Percentiles rank a stretch among this genome's conserved stretches.
These are phyloP conservation scores for Keiferia lycopersicella DNA, from an alignment of 2,888 invertebrate genomes.

Conservation along the genomic window DNA sequence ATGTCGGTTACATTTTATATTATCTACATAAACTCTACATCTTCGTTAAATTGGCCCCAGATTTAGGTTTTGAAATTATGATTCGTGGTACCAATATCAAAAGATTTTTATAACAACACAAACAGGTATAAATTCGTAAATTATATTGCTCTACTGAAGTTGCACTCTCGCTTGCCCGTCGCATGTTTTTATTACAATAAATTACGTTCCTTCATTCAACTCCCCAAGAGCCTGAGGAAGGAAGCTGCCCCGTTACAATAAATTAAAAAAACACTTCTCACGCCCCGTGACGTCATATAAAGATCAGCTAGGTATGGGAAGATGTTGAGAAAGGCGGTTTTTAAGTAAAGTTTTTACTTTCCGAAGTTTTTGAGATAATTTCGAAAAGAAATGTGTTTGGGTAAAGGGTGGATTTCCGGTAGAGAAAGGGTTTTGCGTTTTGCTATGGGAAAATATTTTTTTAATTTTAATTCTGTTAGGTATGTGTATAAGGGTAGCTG, in stretches of 20 bases:
- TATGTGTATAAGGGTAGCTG: no score
- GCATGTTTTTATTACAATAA: constrained; percentile 33
- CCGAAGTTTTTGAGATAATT: neutral
- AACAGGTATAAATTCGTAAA: no score
- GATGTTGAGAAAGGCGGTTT: constrained; percentile 16
- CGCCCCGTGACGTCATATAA: constrained; percentile 28
- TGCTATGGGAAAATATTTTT: constrained; percentile 25
- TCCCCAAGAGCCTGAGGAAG: constrained; percentile 42
- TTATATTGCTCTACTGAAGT: no score
- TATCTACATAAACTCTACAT: no score
- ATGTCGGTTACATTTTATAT: no score
- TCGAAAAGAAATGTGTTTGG: neutral
- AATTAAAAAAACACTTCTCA: constrained; percentile 33
- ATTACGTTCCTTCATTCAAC: constrained; percentile 37
- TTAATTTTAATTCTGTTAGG: neutral
- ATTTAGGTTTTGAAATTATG: no score
- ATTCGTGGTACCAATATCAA: no score
- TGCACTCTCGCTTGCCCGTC: neutral
- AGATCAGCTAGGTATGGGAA: neutral
- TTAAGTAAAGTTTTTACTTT: constrained; percentile 15
- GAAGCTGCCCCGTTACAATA: constrained; percentile 44
- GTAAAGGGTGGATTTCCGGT: constrained; percentile 19
- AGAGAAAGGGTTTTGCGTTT: constrained; percentile 24
- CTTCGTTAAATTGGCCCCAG: no score
- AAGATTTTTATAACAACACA: no score